Evolutionary conservation across 2,797 vertebrate species (phyloP).

Genomic region (Pseudochaenichthys georgianus): DNA sequence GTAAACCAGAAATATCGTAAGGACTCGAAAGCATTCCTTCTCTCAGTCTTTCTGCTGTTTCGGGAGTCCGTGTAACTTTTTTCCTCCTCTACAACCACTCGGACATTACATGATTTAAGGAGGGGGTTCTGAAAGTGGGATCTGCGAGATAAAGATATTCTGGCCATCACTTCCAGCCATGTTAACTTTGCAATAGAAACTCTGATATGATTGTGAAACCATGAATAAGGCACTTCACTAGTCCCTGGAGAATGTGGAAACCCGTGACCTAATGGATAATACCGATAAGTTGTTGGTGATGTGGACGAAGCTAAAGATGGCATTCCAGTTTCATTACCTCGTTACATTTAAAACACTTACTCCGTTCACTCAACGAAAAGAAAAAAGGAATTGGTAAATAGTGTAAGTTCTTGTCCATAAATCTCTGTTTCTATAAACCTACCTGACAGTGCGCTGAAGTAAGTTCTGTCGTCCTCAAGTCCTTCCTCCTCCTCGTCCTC

Average conservation of each 20-base stretch:
- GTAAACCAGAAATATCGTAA: neutral
- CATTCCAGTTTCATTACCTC: neutral
- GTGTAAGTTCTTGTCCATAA: neutral
- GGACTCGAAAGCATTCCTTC: too few relatives aligned
- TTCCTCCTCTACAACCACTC: neutral
- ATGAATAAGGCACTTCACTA: too few relatives aligned
- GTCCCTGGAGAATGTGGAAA: too few relatives aligned
- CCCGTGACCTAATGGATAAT: too few relatives aligned
- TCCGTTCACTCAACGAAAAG: neutral
- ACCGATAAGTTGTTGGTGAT: neutral
- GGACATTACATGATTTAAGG: neutral
- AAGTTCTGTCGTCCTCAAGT: conserved; percentile 78
- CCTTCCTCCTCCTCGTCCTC: conserved; percentile 79
- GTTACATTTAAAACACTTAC: neutral
- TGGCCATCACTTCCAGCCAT: too few relatives aligned
- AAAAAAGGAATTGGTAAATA: neutral
- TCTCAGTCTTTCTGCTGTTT: neutral
- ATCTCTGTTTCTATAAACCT: conserved; percentile 15
- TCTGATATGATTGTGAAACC: too few relatives aligned
- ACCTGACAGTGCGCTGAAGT: conserved; percentile 93
- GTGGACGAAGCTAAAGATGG: neutral
- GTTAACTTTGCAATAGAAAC: too few relatives aligned
- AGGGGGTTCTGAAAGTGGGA: too few relatives aligned
- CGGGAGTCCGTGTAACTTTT: neutral
- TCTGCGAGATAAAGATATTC: too few relatives aligned